Base-by-base conservation (phyloP, 2,797 vertebrate species). In the Xerus rutilus region DNA sequence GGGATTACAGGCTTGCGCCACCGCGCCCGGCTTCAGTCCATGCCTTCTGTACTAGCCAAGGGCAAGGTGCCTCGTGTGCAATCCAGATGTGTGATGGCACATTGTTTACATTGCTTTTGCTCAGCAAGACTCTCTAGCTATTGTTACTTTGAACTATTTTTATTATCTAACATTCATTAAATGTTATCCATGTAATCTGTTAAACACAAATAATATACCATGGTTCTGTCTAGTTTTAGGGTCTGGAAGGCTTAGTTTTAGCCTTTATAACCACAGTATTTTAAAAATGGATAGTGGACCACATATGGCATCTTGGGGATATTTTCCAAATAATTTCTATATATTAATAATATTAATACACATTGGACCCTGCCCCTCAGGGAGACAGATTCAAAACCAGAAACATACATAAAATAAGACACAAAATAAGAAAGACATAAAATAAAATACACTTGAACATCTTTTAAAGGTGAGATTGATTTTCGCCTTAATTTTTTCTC, bases 151-250 rank as follows among this genome's bases (percentile, higher is more conserved):
- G 59, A 97, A 93, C 39, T 64, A 70, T 47, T 95, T 96, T 96
- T 96, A 93, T 95, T 95, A 93, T 92, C 85, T 85, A 92, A 84
- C 77, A 62, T 96, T 94, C 93, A 91, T 96, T 95, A 97, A 97
- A 92, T 95, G 82, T 72, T 78, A 95, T 4, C 70, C 32, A 23
- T 25, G 64, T 93, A 45, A 85, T 94, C 82, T 62, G 21, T 77
- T 73, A 93, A 87, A 91, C 67, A 76, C 62, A 62, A 72, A 89
- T 43, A 85, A 47, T 57, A 32, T 14, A 78, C 52, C 39, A 35
- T 74, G 32, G 47, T 81, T 91, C 79, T 76, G 43, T 86, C 79
- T 96, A 79, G 47, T 72, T 81, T 87, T 39, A 65, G 69, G 62
- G 76, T 39, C n/a, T 85, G 30, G 72, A 72, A 59, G 54, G 35